Conservation (phyloP, 2,888 invertebrate genomes). For the Ramazzottius varieornatus region DNA sequence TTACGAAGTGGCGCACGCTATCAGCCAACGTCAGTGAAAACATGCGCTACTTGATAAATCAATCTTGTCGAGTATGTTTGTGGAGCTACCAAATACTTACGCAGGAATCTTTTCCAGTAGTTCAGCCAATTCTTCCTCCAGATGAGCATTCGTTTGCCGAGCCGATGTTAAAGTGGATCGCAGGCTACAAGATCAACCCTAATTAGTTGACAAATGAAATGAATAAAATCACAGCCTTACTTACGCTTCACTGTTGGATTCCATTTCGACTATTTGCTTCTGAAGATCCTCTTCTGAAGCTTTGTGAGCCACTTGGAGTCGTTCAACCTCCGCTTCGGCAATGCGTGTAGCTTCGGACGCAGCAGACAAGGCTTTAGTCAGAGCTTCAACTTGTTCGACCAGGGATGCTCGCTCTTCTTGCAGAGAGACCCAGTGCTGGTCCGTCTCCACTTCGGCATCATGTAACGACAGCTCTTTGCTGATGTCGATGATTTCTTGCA, state of each 20-base stretch:
- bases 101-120: not conserved
- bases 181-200: not conserved
- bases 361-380: not conserved
- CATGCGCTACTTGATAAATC: too few relatives aligned
- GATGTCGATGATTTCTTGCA: not conserved
- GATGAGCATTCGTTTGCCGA: not conserved
- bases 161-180: not conserved
- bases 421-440: not conserved
- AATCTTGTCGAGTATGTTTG: too few relatives aligned
- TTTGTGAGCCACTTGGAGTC: not conserved
- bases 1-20: too few relatives aligned
- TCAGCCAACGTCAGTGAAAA: too few relatives aligned
- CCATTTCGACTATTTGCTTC: too few relatives aligned
- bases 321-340: not conserved
- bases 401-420: not conserved
- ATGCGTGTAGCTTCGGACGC: not conserved
- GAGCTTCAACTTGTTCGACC: not conserved
- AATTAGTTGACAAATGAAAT: not conserved
- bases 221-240: not conserved
- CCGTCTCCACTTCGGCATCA: not conserved
- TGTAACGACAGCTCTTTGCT: not conserved
- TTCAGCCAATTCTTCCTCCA: not conserved
- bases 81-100: not conserved
- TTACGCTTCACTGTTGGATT: not conserved
- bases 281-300: too few relatives aligned